Conservation (phyloP, 35 echinoderm and acorn worm genomes). For the Apostichopus japonicus region DNA sequence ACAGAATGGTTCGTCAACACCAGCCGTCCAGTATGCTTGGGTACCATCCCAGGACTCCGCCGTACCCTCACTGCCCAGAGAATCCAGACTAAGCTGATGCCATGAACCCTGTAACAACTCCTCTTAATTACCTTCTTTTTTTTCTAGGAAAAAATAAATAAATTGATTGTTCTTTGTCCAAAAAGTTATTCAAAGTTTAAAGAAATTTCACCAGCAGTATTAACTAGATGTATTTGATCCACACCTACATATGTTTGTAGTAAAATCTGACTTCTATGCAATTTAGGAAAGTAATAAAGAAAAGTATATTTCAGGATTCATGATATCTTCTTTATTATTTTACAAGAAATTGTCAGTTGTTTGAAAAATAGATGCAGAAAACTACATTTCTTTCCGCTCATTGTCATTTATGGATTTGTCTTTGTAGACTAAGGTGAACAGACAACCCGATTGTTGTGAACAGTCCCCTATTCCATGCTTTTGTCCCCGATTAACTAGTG, state of each 20-base stretch:
- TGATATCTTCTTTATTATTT: too few species aligned
- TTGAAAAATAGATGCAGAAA: neutral
- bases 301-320: too few species aligned
- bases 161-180: neutral
- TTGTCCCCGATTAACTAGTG: too few species aligned
- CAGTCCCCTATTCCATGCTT: too few species aligned
- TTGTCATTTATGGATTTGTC: too few species aligned
- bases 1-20: slow-evolving; percentile 71
- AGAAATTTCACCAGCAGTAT: neutral
- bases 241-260: neutral
- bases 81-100: slow-evolving; percentile 28
- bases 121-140: too few species aligned
- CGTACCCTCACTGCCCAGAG: slow-evolving; percentile 35
- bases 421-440: too few species aligned
- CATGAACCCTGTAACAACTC: slow-evolving; percentile 13
- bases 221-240: neutral
- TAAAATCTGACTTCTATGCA: too few species aligned
- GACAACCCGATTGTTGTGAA: too few species aligned
- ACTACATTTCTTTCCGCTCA: neutral
- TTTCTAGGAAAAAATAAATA: too few species aligned
- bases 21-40: slow-evolving; percentile 32
- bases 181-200: neutral
- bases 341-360: neutral
- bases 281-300: too few species aligned
- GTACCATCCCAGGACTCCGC: slow-evolving; percentile 16